Conservation (phyloP, 64 coral and sea anemone species). For the Astreopora myriophthalma region DNA sequence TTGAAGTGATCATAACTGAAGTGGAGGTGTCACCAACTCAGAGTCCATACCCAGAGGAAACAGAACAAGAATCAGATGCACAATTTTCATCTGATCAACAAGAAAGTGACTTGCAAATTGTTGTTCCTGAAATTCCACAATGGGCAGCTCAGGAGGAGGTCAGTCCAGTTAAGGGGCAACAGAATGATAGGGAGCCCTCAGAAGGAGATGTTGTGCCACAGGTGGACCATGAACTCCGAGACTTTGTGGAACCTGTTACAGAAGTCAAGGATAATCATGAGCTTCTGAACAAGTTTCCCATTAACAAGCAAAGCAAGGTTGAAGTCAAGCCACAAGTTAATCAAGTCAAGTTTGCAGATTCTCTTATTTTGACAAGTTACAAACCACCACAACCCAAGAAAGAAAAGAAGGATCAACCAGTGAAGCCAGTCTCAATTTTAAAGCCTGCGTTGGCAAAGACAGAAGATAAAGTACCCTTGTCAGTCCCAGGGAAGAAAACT, state of each 20-base stretch:
- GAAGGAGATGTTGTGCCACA: not conserved
- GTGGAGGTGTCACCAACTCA: not conserved
- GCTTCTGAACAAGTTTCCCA: not conserved
- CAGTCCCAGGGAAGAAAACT: not conserved
- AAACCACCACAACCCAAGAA: conserved; percentile 31
- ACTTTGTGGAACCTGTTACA: not conserved
- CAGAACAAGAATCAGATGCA: not conserved
- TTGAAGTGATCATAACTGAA: conserved; percentile 31
- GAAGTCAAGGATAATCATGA: not conserved
- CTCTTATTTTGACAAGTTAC: conserved; percentile 62
- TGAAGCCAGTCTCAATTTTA: conserved; percentile 46
- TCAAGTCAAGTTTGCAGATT: conserved; percentile 68
- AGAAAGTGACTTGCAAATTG: not conserved
- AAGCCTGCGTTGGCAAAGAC: not conserved
- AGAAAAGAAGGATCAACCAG: conserved; percentile 19
- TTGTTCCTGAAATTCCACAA: conserved; percentile 21
- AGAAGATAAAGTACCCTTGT: not conserved
- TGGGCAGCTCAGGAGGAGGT: conserved; percentile 1
- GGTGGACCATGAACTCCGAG: not conserved
- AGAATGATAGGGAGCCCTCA: not conserved
- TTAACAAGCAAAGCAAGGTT: not conserved
- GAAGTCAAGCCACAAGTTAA: not conserved
- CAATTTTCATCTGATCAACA: not conserved
- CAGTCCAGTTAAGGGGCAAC: not conserved
- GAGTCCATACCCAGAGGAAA: not conserved